Percentiles rank a stretch among this genome's conserved stretches.
phyloP scores from a whole-genome alignment of 2,888 invertebrate species.

The Rhogogaster chlorosoma region DNA sequence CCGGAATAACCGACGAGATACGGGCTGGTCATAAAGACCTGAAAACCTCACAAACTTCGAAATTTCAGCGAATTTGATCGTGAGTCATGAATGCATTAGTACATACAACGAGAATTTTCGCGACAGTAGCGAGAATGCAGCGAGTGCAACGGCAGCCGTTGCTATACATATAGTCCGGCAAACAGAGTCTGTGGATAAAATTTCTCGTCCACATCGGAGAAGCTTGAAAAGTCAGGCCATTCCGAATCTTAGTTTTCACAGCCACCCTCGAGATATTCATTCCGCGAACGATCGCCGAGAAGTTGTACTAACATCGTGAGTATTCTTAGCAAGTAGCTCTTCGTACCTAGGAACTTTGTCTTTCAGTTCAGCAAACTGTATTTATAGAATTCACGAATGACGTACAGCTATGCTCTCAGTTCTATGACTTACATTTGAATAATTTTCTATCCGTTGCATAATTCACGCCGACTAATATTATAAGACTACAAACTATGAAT shows the following conservation, averaged over 20 bases:
- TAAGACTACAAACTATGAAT: background rate
- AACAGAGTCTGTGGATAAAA: background rate
- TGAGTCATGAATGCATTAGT: background rate
- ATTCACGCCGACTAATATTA: background rate
- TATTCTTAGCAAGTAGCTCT: constrained; percentile 1
- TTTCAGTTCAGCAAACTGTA: background rate
- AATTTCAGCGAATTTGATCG: background rate
- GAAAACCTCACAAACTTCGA: background rate
- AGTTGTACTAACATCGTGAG: background rate
- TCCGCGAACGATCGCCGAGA: background rate
- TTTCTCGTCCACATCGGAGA: background rate
- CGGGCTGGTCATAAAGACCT: background rate
- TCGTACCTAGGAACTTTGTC: constrained; percentile 24
- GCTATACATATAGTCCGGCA: background rate
- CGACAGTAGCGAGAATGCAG: background rate
- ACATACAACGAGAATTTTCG: no score
- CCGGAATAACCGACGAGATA: background rate
- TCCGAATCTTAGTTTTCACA: background rate
- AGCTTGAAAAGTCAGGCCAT: background rate
- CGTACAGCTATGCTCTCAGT: background rate
- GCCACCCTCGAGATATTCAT: background rate
- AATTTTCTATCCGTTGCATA: constrained; percentile 11
- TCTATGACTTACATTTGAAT: background rate
- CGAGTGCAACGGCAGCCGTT: background rate
- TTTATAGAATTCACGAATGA: background rate